Conservation (phyloP, 2,113 vertebrate genomes). For the Amblyopsis rosae region DNA sequence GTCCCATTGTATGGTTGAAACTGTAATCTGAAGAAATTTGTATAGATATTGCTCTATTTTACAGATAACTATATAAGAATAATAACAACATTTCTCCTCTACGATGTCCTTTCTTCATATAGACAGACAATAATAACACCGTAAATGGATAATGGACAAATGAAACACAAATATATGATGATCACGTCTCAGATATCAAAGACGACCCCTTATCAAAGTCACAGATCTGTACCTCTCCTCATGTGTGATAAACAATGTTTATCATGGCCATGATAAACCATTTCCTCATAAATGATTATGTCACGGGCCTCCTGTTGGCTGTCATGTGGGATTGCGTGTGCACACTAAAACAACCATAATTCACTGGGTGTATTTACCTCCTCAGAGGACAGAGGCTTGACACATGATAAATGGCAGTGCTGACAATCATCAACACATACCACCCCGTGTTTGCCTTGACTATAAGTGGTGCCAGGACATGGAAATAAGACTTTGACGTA, state of each 20-base stretch:
- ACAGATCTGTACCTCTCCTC: slow-evolving; percentile 44
- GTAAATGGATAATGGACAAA: slow-evolving; percentile 23
- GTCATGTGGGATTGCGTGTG: slow-evolving; percentile 87
- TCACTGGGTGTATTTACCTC: slow-evolving; percentile 91
- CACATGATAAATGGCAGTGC: slow-evolving; percentile 94
- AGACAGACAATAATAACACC: slow-evolving; percentile 33
- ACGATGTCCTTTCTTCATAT: slow-evolving; percentile 21
- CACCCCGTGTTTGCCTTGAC: slow-evolving; percentile 87
- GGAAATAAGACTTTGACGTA: slow-evolving; percentile 88
- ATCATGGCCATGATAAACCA: slow-evolving; percentile 72
- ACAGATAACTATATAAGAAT: slow-evolving; percentile 32
- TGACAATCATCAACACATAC: slow-evolving; percentile 91
- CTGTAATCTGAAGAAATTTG: not conserved
- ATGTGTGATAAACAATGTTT: slow-evolving; percentile 70
- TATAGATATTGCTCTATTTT: slow-evolving; percentile 5
- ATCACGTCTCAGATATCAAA: slow-evolving; percentile 36
- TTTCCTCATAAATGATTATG: slow-evolving; percentile 75
- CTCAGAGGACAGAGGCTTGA: slow-evolving; percentile 88
- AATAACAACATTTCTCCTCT: slow-evolving; percentile 2
- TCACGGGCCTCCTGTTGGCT: slow-evolving; percentile 79
- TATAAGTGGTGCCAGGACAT: slow-evolving; percentile 89
- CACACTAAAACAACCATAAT: slow-evolving; percentile 90
- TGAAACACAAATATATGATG: slow-evolving; percentile 30
- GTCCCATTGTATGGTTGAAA: not conserved
- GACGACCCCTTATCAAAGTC: slow-evolving; percentile 29